These are phyloP conservation scores for Cryptus armator DNA, from an alignment of 2,888 invertebrate species.

Conservation along the genomic window DNA sequence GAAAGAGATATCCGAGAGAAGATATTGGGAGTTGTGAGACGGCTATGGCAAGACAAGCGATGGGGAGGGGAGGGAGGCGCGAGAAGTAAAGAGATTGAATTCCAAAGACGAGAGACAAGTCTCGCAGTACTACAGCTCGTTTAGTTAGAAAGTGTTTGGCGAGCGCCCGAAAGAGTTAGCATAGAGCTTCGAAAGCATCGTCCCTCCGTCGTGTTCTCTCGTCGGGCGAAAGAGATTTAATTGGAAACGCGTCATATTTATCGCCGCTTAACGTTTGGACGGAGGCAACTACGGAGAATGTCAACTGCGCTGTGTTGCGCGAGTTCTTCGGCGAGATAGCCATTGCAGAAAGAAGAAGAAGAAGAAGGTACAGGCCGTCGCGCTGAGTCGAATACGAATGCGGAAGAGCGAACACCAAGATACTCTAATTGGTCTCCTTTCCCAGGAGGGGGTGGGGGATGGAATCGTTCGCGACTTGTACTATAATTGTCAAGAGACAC, in stretches of 20 bases:
- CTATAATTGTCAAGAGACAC: not conserved
- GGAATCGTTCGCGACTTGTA: conserved; percentile 52
- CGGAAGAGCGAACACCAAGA: conserved; percentile 35
- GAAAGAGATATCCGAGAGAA: not conserved
- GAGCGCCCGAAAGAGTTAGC: conserved; percentile 43
- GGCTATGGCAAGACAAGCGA: not conserved
- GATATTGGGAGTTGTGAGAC: not conserved
- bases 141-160: conserved; percentile 75
- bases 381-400: conserved; percentile 14
- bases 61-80: not conserved
- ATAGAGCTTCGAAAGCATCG: not conserved
- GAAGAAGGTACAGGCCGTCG: not conserved
- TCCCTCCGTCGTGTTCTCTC: not conserved
- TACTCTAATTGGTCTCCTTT: conserved; percentile 73
- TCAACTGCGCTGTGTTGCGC: conserved; percentile 64
- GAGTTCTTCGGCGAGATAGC: conserved; percentile 20
- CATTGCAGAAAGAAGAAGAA: conserved; percentile 4
- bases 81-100: conserved; percentile 56
- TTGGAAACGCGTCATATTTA: conserved; percentile 78
- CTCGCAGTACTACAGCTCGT: conserved; percentile 65
- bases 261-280: conserved; percentile 71
- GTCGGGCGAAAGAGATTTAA: conserved; percentile 73
- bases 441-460: conserved; percentile 66
- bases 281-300: conserved; percentile 69
- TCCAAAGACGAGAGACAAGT: conserved; percentile 58